phyloP scores from a whole-genome alignment of 2,797 vertebrate genomes.

The Acipenser oxyrinchus region DNA sequence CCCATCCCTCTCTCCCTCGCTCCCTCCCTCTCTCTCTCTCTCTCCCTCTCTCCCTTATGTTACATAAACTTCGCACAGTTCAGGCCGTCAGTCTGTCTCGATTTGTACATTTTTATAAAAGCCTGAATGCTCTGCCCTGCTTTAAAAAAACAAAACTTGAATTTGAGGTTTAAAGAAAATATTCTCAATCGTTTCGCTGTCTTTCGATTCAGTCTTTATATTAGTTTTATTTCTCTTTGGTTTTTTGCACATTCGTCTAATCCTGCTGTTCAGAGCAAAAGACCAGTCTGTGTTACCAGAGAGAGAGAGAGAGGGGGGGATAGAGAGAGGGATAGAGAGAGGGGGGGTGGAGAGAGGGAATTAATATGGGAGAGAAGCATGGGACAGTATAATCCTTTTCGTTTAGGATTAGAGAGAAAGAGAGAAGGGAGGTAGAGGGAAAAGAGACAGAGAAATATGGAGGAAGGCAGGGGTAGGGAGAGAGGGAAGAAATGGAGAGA shows the following conservation, averaged over 20 bases:
- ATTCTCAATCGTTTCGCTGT: too few species aligned
- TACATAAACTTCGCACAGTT: too few species aligned
- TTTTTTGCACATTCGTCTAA: constrained; percentile 38
- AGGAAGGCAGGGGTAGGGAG: neutral
- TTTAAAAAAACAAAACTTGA: too few species aligned
- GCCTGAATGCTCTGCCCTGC: too few species aligned
- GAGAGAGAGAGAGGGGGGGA: constrained; percentile 19
- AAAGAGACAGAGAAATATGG: constrained; percentile 5
- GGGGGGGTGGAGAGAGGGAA: constrained; percentile 34
- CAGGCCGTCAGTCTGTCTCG: too few species aligned
- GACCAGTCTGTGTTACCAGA: constrained; percentile 37
- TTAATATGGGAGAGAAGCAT: constrained; percentile 43
- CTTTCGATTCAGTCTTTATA: too few species aligned
- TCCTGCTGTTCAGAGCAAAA: constrained; percentile 38
- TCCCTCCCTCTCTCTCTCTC: too few species aligned
- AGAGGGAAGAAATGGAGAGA: constrained; percentile 11
- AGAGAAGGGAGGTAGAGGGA: constrained; percentile 21
- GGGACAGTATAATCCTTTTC: constrained; percentile 54
- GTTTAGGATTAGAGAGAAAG: constrained; percentile 59
- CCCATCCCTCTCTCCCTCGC: too few species aligned
- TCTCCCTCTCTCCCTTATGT: too few species aligned
- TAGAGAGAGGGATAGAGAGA: constrained; percentile 10
- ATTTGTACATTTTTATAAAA: too few species aligned
- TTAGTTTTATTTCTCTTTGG: constrained; percentile 35
- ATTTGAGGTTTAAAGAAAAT: too few species aligned